These are phyloP conservation scores for Bergia puertoricense DNA, from an alignment of 92 coral and sea anemone species.

Conservation along the genomic window DNA sequence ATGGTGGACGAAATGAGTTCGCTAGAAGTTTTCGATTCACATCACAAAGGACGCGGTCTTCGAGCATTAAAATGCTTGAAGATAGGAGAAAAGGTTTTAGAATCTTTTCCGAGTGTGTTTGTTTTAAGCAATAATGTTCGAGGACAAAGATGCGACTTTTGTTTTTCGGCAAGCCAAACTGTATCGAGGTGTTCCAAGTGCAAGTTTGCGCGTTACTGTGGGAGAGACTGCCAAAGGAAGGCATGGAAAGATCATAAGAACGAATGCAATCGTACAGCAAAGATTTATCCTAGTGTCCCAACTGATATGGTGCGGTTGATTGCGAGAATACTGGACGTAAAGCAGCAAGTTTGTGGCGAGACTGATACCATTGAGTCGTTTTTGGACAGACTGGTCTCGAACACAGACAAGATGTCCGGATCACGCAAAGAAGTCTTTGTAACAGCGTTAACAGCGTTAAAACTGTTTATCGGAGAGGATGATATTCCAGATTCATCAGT, in stretches of 20 bases:
- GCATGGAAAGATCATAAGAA: slow-evolving; percentile 91
- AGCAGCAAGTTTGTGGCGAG: slow-evolving; percentile 17
- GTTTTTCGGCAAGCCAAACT: slow-evolving; percentile 57
- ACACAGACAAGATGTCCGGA: slow-evolving; percentile 59
- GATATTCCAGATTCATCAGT: slow-evolving; percentile 44
- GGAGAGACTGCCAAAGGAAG: slow-evolving; percentile 71
- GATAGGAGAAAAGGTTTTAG: slow-evolving; percentile 65
- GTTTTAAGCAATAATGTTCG: slow-evolving; percentile 74
- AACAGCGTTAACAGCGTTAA: slow-evolving; percentile 57
- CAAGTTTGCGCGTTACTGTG: slow-evolving; percentile 86
- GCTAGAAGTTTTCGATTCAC: slow-evolving; percentile 60
- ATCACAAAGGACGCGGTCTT: slow-evolving; percentile 81
- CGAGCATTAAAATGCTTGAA: slow-evolving; percentile 56
- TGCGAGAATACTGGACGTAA: slow-evolving; percentile 62
- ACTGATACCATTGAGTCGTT: slow-evolving; percentile 3
- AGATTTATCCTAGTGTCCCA: slow-evolving; percentile 72
- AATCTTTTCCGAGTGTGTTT: slow-evolving; percentile 60
- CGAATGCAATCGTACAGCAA: slow-evolving; percentile 74
- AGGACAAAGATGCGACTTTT: slow-evolving; percentile 77
- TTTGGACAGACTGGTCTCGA: slow-evolving; percentile 70
- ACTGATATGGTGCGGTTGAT: slow-evolving; percentile 79
- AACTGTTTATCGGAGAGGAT: slow-evolving; percentile 60
- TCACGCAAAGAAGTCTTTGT: slow-evolving; percentile 73
- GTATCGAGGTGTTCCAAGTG: slow-evolving; percentile 86
- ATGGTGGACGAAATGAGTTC: too few relatives aligned